Evolutionary conservation across 2,113 vertebrate genomes (phyloP).

Genomic region (Tyto alba): DNA sequence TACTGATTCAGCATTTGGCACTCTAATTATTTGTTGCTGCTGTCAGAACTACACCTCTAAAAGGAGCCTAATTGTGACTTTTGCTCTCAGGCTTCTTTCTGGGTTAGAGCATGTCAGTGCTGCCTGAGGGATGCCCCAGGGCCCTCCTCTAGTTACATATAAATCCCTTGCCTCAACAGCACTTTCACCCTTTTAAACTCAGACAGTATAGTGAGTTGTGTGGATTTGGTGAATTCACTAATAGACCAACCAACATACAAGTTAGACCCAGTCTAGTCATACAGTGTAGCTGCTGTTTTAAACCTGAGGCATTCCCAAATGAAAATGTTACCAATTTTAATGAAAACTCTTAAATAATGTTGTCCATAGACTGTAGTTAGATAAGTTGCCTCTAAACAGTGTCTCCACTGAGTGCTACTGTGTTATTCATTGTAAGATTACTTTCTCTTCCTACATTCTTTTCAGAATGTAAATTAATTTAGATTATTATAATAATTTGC

Average conservation of each 20-base stretch:
- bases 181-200: neutral
- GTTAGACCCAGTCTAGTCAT: neutral
- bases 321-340: neutral
- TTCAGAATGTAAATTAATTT: conserved; percentile 4
- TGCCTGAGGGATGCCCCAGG: neutral
- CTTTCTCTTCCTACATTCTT: neutral
- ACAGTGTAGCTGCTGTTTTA: neutral
- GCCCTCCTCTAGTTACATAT: neutral
- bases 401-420: neutral
- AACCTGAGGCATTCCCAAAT: neutral
- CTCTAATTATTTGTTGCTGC: neutral
- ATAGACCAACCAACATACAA: neutral
- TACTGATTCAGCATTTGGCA: neutral
- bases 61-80: neutral
- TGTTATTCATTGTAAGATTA: neutral
- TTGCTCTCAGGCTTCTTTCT: neutral
- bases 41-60: neutral
- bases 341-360: neutral
- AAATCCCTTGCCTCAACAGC: neutral
- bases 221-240: neutral
- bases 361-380: neutral
- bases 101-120: neutral
- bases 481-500: neutral
- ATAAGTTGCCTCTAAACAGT: neutral
- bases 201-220: neutral